Conservation (phyloP, 2,888 invertebrate genomes). For the Helleia helle region DNA sequence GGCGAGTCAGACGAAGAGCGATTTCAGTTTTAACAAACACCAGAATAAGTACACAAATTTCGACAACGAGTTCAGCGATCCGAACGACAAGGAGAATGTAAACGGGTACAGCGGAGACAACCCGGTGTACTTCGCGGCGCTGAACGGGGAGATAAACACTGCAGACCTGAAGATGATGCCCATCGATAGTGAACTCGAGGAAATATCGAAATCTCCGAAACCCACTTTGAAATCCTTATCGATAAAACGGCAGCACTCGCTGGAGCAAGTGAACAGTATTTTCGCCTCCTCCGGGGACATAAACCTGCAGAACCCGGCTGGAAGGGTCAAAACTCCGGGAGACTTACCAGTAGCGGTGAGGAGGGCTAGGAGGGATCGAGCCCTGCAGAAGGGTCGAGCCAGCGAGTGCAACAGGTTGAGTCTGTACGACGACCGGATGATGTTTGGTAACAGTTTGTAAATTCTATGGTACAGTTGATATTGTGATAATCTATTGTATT, state of each 20-base stretch:
- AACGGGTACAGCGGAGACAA: conserved; percentile 56
- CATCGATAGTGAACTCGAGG: conserved; percentile 34
- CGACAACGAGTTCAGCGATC: conserved; percentile 63
- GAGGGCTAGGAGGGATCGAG: conserved; percentile 77
- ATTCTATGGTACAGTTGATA: conserved; percentile 15
- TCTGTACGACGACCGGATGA: conserved; percentile 91
- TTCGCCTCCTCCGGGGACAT: conserved; percentile 80
- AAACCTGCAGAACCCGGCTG: conserved; percentile 81
- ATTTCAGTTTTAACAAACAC: conserved; percentile 50
- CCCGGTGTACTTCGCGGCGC: conserved; percentile 55
- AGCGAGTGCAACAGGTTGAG: conserved; percentile 82
- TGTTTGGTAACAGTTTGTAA: conserved; percentile 76
- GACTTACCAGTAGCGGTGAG: conserved; percentile 86
- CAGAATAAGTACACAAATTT: conserved; percentile 61
- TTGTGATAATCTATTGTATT: conserved; percentile 23
- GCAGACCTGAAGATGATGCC: conserved; percentile 34
- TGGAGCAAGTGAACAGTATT: conserved; percentile 84
- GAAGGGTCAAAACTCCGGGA: conserved; percentile 86
- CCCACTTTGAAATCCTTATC: conserved; percentile 42
- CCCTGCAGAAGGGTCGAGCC: conserved; percentile 59
- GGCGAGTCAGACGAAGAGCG: conserved; percentile 46
- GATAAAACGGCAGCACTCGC: conserved; percentile 77
- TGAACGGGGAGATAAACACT: conserved; percentile 52
- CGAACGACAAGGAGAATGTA: conserved; percentile 59
- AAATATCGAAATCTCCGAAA: conserved; percentile 37